Base-by-base conservation (phyloP, 2,797 vertebrate genomes). In the Danio choprae region DNA sequence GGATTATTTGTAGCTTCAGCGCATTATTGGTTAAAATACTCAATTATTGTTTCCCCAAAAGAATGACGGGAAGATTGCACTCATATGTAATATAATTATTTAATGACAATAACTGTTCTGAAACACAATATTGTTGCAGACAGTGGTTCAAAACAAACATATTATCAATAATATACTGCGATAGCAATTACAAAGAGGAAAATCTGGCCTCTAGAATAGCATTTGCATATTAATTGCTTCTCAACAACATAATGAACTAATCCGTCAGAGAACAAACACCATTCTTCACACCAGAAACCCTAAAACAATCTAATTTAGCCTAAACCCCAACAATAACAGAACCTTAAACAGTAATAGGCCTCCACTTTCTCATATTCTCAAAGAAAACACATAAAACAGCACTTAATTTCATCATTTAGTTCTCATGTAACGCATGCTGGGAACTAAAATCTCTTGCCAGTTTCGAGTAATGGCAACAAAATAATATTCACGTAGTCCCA, bases 161-260 rank as follows among this genome's bases (percentile, higher is more conserved):
- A 29, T 29, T 29, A 29, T 29, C 29, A 29, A 16, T 20, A 58
- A 41, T 22, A 12, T 44, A 58, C 36, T 7, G 53, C 58, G n/a
- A 16, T 55, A 53, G 38, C 40, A 29, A 58, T 12, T 38, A 18
- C 38, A 72, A 44, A 38, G 5, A 58, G 43, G 53, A 72, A 72
- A 58, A 58, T 72, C 53, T 18, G 48, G 48, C 67, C 29, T 69
- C 10, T n/a, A 38, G 12, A 44, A 22, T 72, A 72, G 18, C 53
- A 72, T 72, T 58, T 58, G 69, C 69, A 72, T 72, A 29, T 41
- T 56, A 44, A 72, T 44, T 22, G 40, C 12, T 72, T 58, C 40
- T 44, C 40, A 29, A 56, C 69, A 72, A 41, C 40, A 20, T 69
- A 51, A 69, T 51, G 29, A 69, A 69, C 29, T 16, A 9, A 4